Base-by-base conservation (phyloP, 1,140 invertebrate genomes). In the Drosophila punjabiensis region DNA sequence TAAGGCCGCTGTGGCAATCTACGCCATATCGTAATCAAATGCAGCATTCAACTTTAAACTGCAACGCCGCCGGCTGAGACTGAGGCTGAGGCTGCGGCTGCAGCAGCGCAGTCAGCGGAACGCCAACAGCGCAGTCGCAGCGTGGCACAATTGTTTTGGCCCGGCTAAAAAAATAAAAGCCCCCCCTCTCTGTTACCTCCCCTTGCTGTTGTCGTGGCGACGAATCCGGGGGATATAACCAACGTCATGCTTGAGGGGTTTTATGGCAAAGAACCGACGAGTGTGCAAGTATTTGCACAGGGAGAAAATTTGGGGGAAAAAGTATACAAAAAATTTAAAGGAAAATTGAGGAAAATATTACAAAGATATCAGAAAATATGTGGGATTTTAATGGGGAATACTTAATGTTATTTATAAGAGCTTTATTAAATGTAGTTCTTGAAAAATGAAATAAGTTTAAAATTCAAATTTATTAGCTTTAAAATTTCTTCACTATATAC, bases 231-330 rank as follows among this genome's bases (percentile, higher is more conserved):
- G 55, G 60, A 67, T 52, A 64, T 70, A 69, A 59, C 67, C 74
- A 70, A 52, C 81, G 86, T 89, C 82, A 84, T 89, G 86, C 86
- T 71, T 89, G 79, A 90, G 76, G 81, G 76, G 73, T 87, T 88
- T 87, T 87, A 83, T 88, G 73, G 77, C 71, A 68, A 68, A 89
- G 73, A 75, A 75, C 58, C 33, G 64, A 18, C 59, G 20, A 35
- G 55, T 58, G 55, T 58, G 55, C 55, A 33, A 32, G 68, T 43
- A 20, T 37, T 37, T 71, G n/a, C 68, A 71, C 32, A 10, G 50
- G 6, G 7, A 71, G 33, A 64, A 70, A 66, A 58, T 24, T 37
- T 14, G 50, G 39, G 56, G 52, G 41, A 52, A 20, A 24, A 24
- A 24, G 24, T 24, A 24, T 24, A 24, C n/a, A 24, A 24, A 2